Percentiles rank a stretch among this genome's conserved stretches.
Evolutionary conservation across 2,113 vertebrate genomes (phyloP).

Genomic region (Corythaixoides concolor): DNA sequence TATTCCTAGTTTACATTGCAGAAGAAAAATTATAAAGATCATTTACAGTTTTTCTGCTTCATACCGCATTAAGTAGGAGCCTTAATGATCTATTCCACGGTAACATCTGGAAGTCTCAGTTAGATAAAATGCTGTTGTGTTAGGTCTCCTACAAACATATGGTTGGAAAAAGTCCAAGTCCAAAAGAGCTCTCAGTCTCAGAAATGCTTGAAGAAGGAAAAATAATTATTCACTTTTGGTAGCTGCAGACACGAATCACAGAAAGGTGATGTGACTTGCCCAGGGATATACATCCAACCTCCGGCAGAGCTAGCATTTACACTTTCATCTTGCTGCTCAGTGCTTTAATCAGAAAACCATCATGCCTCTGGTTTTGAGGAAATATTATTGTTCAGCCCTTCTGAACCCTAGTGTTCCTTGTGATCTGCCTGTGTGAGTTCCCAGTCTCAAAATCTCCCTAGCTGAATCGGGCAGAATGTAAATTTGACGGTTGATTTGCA

Average conservation of each 20-base stretch:
- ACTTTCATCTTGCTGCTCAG: neutral
- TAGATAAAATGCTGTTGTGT: neutral
- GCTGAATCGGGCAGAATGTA: neutral
- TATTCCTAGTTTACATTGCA: neutral
- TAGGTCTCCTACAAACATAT: neutral
- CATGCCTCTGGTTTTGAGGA: neutral
- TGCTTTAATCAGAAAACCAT: neutral
- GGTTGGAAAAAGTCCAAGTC: neutral
- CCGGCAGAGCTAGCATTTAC: neutral
- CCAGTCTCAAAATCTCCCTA: neutral
- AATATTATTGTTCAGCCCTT: neutral
- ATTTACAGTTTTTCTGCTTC: neutral
- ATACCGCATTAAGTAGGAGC: neutral
- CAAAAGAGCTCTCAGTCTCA: neutral
- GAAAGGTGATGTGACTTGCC: conserved; percentile 35
- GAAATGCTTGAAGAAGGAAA: neutral
- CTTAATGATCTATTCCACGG: neutral
- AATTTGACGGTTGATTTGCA: neutral
- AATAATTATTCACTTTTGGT: conserved; percentile 3
- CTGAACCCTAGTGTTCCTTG: neutral
- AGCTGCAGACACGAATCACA: neutral
- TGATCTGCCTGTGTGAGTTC: neutral
- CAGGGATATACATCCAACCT: neutral
- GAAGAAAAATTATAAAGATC: neutral
- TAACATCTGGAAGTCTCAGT: conserved; percentile 25